phyloP scores from a whole-genome alignment of 2,797 vertebrate species.

The Menidia menidia region DNA sequence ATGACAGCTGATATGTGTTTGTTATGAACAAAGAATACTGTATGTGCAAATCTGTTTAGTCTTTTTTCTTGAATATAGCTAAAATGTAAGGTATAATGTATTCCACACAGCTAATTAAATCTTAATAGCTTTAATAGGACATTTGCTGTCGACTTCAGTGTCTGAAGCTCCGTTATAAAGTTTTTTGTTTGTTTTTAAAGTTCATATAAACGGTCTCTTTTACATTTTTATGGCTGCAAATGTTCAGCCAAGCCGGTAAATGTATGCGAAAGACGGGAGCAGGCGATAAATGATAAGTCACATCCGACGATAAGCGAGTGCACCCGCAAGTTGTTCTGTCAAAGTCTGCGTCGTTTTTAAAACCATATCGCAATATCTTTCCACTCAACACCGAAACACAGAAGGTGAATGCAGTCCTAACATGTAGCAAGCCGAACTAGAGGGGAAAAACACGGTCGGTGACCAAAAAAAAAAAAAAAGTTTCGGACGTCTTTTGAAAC shows the following conservation, averaged over 20 bases:
- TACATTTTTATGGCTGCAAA: background rate
- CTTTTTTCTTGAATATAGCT: background rate
- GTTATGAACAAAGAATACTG: too few relatives aligned
- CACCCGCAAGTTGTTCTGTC: background rate
- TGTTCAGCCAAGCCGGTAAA: background rate
- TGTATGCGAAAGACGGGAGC: background rate
- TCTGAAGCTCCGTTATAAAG: background rate
- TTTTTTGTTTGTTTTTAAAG: background rate
- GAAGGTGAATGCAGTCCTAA: background rate
- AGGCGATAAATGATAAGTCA: background rate
- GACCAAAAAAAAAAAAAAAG: background rate
- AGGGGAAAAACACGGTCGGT: background rate
- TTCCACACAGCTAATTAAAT: too few relatives aligned
- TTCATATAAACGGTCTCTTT: background rate
- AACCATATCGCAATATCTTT: background rate
- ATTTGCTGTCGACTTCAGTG: background rate
- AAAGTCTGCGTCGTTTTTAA: background rate
- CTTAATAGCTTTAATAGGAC: background rate
- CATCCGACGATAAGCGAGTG: background rate
- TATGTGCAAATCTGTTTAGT: too few relatives aligned
- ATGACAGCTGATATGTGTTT: too few relatives aligned
- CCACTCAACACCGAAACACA: background rate
- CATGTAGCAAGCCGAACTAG: background rate
- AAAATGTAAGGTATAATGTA: background rate
- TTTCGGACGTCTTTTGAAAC: constrained; percentile 1